Base-by-base conservation (phyloP, 2,888 invertebrate genomes). In the Chloroclysta siterata region DNA sequence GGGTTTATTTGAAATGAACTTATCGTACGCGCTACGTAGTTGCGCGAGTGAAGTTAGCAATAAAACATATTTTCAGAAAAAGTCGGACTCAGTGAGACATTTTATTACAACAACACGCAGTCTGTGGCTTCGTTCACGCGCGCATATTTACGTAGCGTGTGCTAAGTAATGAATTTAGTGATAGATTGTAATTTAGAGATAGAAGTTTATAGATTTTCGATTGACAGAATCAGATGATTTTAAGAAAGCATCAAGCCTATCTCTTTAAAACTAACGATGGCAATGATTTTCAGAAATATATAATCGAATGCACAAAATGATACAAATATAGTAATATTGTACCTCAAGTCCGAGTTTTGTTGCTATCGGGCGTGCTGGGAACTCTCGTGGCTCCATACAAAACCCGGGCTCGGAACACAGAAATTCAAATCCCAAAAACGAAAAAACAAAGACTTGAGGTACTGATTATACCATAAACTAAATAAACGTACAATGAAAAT, bases 1-100 rank as follows among this genome's bases (percentile, higher is more conserved):
- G 70, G 71, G 73, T 80, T 77, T 75, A 76, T 79, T 83, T 83
- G 79, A 84, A 84, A 80, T 84, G 80, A 72, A 65, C 72, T 72
- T 71, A 28, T 44, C 22, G 29, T 28, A 48, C 47, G 33, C 60
- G 51, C 53, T 53, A 33, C 14, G 13, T 51, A 2, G 7, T 14
- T 14, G 42, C 52, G 53, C 48, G 51, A 22, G 55, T 56, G 52
- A 47, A 55, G 15, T 52, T 52, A 59, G 46, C 58, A 59, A 58
- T 59, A 14, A 33, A 33, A 50, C 41, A 56, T 62, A 57, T 56
- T 41, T 52, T 52, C 53, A 8, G 42, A 50, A 42, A 57, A 53
- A 53, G 39, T 41, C 53, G 57, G 11, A 47, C 46, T 48, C 46
- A 52, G 62, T 53, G 52, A 51, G 44, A 59, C 29, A 11, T 15